Percentiles rank a stretch among this genome's conserved stretches.
These are phyloP conservation scores for Ascaphus truei DNA, from an alignment of 2,113 vertebrate species.

Conservation along the genomic window DNA sequence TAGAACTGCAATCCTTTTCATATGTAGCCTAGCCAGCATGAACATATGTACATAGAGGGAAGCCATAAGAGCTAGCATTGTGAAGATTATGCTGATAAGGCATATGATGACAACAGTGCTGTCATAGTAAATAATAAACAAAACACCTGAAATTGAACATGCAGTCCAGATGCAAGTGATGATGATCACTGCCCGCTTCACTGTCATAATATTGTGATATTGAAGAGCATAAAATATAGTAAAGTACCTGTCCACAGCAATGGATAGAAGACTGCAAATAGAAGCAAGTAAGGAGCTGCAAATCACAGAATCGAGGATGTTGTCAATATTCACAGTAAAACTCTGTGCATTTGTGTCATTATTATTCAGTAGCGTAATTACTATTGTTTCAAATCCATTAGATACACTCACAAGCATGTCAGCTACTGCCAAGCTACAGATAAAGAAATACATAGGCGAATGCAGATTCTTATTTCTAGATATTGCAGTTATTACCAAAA, in stretches of 20 bases:
- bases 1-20: conserved; percentile 85
- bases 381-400: conserved; percentile 88
- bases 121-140: conserved; percentile 90
- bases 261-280: conserved; percentile 90
- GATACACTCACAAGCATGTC: conserved; percentile 93
- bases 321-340: conserved; percentile 83
- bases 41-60: conserved; percentile 95
- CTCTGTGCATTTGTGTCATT: conserved; percentile 66
- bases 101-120: conserved; percentile 87
- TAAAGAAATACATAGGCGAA: conserved; percentile 95
- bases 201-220: conserved; percentile 90
- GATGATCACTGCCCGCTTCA: conserved; percentile 68
- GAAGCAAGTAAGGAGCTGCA: conserved; percentile 91
- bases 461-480: conserved; percentile 92
- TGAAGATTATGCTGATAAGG: conserved; percentile 89
- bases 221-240: conserved; percentile 93
- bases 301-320: conserved; percentile 92
- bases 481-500: conserved; percentile 84
- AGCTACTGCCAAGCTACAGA: conserved; percentile 89
- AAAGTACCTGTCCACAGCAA: conserved; percentile 90
- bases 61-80: conserved; percentile 93
- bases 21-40: conserved; percentile 85
- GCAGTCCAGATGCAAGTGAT: conserved; percentile 82
- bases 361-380: conserved; percentile 80
- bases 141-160: conserved; percentile 75